These are phyloP conservation scores for Sialis lutaria DNA, from an alignment of 2,888 invertebrate species.

Conservation along the genomic window DNA sequence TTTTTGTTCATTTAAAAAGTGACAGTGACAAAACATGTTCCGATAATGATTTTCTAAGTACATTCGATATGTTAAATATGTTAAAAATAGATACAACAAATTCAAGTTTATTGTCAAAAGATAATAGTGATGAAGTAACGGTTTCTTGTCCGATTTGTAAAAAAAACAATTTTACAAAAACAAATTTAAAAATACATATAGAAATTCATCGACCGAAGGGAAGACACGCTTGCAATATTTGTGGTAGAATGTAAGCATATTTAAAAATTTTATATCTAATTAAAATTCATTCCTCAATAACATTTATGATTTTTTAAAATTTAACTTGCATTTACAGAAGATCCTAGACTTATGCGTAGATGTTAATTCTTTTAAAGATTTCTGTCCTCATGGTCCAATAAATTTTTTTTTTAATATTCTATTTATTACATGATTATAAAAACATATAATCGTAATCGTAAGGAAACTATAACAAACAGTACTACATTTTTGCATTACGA, in stretches of 20 bases:
- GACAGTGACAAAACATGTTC: slow-evolving; percentile 17
- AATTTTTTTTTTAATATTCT: too few species aligned
- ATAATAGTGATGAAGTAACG: slow-evolving; percentile 12
- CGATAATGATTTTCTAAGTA: slow-evolving; percentile 8
- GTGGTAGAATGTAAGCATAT: slow-evolving; percentile 44
- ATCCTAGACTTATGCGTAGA: too few species aligned
- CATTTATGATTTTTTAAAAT: slow-evolving; percentile 3
- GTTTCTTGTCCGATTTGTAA: slow-evolving; percentile 41
- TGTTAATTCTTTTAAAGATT: too few species aligned
- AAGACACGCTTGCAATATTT: slow-evolving; percentile 43
- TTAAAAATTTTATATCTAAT: not conserved
- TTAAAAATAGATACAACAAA: slow-evolving; percentile 11
- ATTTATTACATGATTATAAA: too few species aligned
- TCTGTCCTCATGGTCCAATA: too few species aligned
- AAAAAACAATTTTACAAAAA: slow-evolving; percentile 40
- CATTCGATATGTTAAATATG: slow-evolving; percentile 4
- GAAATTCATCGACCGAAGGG: slow-evolving; percentile 43
- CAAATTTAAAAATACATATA: slow-evolving; percentile 42
- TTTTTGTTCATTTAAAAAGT: slow-evolving; percentile 35
- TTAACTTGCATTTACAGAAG: too few species aligned
- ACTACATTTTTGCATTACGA: too few species aligned
- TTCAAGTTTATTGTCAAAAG: slow-evolving; percentile 11
- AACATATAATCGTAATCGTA: too few species aligned
- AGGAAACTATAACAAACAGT: too few species aligned
- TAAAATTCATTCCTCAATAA: slow-evolving; percentile 1